A percentile compares a stretch with the other conserved stretches of the same genome.
These are phyloP conservation scores for Drosophila maculinotata DNA, from an alignment of 2,888 invertebrate species.

Conservation along the genomic window DNA sequence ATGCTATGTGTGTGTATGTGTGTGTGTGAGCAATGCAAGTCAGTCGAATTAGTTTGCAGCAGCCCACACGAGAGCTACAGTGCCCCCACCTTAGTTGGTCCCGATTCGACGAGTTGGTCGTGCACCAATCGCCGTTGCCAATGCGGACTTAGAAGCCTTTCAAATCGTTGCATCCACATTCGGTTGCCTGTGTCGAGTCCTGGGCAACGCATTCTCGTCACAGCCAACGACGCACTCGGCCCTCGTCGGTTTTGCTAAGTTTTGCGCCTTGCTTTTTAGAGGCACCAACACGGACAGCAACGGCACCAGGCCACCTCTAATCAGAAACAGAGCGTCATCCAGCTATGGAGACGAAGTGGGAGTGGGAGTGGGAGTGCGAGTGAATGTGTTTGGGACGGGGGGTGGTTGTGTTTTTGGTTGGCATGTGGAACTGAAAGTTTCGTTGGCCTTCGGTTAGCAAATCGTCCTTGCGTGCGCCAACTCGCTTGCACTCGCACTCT, in stretches of 20 bases:
- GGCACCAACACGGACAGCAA: conserved; percentile 9
- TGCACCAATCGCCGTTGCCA: conserved; percentile 68
- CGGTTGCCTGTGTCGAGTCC: conserved; percentile 39
- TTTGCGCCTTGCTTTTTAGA: conserved; percentile 49
- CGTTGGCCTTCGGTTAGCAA: conserved; percentile 72
- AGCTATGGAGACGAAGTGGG: too few relatives aligned
- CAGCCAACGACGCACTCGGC: conserved; percentile 34
- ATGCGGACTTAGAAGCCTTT: conserved; percentile 68
- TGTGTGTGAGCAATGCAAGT: conserved; percentile 46
- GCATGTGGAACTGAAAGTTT: conserved; percentile 43
- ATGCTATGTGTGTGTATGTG: conserved; percentile 24
- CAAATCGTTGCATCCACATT: conserved; percentile 74
- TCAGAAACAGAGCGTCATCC: conserved; percentile 22
- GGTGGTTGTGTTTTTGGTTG: background rate
- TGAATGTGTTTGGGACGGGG: background rate
- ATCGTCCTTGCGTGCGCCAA: conserved; percentile 56
- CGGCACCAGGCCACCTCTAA: conserved; percentile 35
- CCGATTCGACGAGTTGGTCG: conserved; percentile 33
- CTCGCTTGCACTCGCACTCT: conserved; percentile 37
- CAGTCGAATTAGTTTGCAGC: conserved; percentile 54
- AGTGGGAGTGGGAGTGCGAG: background rate
- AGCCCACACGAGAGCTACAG: conserved; percentile 30
- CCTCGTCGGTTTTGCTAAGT: conserved; percentile 49
- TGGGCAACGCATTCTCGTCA: conserved; percentile 50
- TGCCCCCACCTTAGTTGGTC: conserved; percentile 1